These are phyloP conservation scores for Nephotettix cincticeps DNA, from an alignment of 1,140 invertebrate genomes.

Conservation along the genomic window DNA sequence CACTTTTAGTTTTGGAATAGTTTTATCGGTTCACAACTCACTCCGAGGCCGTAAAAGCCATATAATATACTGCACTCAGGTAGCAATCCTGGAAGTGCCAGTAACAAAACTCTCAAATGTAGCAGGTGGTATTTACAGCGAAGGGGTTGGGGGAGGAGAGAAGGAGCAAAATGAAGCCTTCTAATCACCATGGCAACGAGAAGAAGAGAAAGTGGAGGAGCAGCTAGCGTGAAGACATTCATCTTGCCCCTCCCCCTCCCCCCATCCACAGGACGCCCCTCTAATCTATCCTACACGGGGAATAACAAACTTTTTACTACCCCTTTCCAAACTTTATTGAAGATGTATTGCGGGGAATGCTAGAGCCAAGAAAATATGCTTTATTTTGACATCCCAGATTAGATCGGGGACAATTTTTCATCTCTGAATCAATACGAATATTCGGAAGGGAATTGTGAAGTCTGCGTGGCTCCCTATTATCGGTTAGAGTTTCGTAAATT, in stretches of 20 bases:
- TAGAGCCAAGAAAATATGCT: not conserved
- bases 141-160: too few relatives aligned
- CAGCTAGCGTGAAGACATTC: conserved; percentile 19
- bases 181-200: not conserved
- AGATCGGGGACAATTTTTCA: not conserved
- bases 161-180: not conserved
- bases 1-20: too few relatives aligned
- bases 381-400: not conserved
- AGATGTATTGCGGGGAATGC: not conserved
- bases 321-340: conserved; percentile 19
- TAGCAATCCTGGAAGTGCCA: too few relatives aligned
- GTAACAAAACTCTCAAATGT: too few relatives aligned
- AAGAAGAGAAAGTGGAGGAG: conserved; percentile 5
- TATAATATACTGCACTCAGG: too few relatives aligned
- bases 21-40: too few relatives aligned
- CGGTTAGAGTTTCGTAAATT: too few relatives aligned
- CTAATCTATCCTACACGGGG: conserved; percentile 8
- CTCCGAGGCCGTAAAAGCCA: too few relatives aligned
- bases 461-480: too few relatives aligned
- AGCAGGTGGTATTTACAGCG: too few relatives aligned
- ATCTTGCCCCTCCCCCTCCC: not conserved
- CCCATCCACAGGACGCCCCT: not conserved
- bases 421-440: too few relatives aligned
- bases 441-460: too few relatives aligned
- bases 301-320: conserved; percentile 23